Evolutionary conservation across 2,113 vertebrate genomes (phyloP).

Genomic region (Myiozetetes cayanensis): DNA sequence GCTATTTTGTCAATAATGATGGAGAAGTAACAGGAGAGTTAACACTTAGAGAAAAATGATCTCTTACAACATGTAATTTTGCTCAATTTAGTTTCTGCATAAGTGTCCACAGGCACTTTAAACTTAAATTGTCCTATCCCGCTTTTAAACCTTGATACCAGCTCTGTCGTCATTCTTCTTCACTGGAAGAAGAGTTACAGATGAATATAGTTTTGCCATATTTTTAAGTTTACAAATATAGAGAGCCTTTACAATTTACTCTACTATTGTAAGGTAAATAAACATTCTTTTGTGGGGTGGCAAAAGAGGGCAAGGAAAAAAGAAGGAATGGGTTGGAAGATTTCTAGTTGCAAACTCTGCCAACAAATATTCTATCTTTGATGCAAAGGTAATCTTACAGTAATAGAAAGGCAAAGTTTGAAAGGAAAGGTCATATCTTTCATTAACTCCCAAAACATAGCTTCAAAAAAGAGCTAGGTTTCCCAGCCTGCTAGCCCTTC

Average conservation of each 20-base stretch:
- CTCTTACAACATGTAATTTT: neutral
- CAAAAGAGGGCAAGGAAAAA: neutral
- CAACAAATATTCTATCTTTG: neutral
- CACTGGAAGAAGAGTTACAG: neutral
- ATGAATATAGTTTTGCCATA: neutral
- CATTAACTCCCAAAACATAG: neutral
- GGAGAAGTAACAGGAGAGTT: neutral
- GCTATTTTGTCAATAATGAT: neutral
- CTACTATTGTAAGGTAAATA: neutral
- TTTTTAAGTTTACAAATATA: neutral
- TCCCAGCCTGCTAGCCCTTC: neutral
- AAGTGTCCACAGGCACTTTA: neutral
- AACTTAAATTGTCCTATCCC: neutral
- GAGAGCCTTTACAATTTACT: neutral
- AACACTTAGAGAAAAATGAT: neutral
- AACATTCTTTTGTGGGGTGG: neutral
- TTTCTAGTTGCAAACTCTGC: neutral
- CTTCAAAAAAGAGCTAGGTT: neutral
- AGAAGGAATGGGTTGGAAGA: neutral
- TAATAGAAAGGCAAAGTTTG: neutral
- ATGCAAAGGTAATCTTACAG: neutral
- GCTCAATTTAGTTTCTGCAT: neutral
- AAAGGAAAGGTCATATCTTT: neutral
- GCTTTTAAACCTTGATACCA: neutral
- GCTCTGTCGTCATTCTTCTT: neutral